Evolutionary conservation across 2,888 invertebrate species (phyloP), one percentile per base, ranked within the genome.

Genomic region (Tetranychus piercei): DNA sequence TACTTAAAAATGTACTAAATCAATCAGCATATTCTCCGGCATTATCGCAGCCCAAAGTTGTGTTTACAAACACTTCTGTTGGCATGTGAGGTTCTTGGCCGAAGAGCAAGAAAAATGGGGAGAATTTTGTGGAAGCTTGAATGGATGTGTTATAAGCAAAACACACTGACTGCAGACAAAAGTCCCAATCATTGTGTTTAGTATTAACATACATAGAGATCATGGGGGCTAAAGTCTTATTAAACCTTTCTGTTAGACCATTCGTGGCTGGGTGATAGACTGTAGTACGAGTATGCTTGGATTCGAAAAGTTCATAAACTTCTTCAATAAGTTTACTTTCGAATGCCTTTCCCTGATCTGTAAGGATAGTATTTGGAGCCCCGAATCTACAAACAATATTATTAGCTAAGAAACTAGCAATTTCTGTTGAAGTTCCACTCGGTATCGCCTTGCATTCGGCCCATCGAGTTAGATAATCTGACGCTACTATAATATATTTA

Each of bases 191-290:
- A 2, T 20, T 69, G 9, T 78, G 78, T 6, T 44, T n/a, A 1
- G 55, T 43, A 9, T 74, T 74, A 9, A 79, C 77, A 69, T 78
- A 79, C 22, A 71, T 73, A 0, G 78, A 75, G 0, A 80, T 22
- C 78, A 79, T 78, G 7, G 74, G 72, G 0, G 77, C 76, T 8
- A 80, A 34, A 1, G 77, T 78, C n/a, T 74, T 71, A 71, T 80
- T 80, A 55, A 78, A 76, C 6, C 77, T 67, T 75, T 80, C 80
- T 0, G 75, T 76, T 1, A 79, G 55, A 0, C 80, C 80, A 67
- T 80, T 79, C 0, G 64, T 55, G 23, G 77, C 44, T 0, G 79
- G 78, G 7, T 77, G 75, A 73, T 76, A 79, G 0, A 77, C 73
- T 7, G 76, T 74, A 18, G 79, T 79, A 34, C 74, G 77, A 8